Conservation (phyloP, 2,797 vertebrate species). For the Lepilemur septentrionalis region DNA sequence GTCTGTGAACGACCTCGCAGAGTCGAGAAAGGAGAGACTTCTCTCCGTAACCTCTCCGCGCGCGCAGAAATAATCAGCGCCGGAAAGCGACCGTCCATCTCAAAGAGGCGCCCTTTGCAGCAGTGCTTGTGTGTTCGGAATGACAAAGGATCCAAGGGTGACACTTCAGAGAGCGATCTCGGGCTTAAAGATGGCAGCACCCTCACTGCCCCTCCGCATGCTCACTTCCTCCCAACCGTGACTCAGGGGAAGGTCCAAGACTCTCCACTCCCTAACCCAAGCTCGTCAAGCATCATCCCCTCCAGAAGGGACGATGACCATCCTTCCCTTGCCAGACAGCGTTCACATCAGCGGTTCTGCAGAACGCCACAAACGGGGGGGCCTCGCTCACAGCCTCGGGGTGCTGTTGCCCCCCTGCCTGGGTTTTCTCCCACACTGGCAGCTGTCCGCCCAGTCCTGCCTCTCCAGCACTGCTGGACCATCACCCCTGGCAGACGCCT, state of each 20-base stretch:
- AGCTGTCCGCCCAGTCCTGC: neutral
- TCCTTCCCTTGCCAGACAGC: neutral
- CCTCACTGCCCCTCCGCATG: neutral
- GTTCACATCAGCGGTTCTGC: neutral
- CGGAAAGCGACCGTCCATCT: neutral
- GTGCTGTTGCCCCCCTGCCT: neutral
- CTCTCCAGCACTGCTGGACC: neutral
- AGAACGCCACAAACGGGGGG: neutral
- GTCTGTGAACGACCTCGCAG: neutral
- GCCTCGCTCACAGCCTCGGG: neutral
- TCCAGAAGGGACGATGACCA: neutral
- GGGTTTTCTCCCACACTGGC: neutral
- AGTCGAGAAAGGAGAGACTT: neutral
- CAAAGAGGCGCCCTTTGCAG: neutral
- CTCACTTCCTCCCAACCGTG: neutral
- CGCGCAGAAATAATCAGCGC: rapidly evolving
- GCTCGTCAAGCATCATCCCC: neutral
- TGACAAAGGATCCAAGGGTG: rapidly evolving
- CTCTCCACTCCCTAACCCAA: neutral
- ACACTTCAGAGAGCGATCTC: rapidly evolving
- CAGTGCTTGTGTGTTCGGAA: rapidly evolving
- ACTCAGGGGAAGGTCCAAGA: neutral
- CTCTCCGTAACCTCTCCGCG: rapidly evolving
- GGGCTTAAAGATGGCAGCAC: rapidly evolving
- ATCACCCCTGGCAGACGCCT: neutral